Evolutionary conservation across 2,797 vertebrate species (phyloP), one percentile per base, ranked within the genome.

Genomic region (Gobio occitaniae): DNA sequence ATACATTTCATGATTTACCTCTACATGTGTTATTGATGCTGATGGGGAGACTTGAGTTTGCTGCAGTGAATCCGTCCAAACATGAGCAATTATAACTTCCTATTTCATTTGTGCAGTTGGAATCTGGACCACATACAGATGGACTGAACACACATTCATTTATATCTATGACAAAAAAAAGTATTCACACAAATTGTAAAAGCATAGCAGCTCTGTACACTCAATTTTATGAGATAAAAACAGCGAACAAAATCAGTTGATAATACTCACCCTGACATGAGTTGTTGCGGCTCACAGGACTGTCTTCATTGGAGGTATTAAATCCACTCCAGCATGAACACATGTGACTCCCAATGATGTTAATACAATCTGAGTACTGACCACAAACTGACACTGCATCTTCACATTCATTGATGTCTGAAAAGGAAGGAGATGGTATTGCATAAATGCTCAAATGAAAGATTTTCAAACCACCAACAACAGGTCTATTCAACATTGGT

Each of bases 321-420:
- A 68, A 87, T 74, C 79, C 86, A 82, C 52, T 56, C 54, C 38
- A 47, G 25, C 86, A 87, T 36, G 86, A 82, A 52, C 86, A 87
- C 6, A 36, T 52, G 38, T 82, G 52, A 50, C 79, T 59, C 81
- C 83, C 83, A 66, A 66, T 59, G 48, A 19, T 80, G 65, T 85
- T 85, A 16, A 1, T 25, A 70, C 86, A 87, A 15, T 82, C n/a
- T 82, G 84, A 76, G 69, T 85, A 71, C 12, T 15, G 70, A 25
- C 84, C 84, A 77, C 84, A 86, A 21, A 86, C 25, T 54, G 41
- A 81, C 25, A 32, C 44, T 59, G 70, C 54, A 10, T 84, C 48
- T 44, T 32, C 1, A 78, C 83, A 84, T 78, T 84, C 74, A 38
- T 84, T 59, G 19, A 78, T 56, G 19, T 48, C 48, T 70, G 61